These are phyloP conservation scores for Stenchaetothrips biformis DNA, from an alignment of 2,888 invertebrate genomes.

Conservation along the genomic window DNA sequence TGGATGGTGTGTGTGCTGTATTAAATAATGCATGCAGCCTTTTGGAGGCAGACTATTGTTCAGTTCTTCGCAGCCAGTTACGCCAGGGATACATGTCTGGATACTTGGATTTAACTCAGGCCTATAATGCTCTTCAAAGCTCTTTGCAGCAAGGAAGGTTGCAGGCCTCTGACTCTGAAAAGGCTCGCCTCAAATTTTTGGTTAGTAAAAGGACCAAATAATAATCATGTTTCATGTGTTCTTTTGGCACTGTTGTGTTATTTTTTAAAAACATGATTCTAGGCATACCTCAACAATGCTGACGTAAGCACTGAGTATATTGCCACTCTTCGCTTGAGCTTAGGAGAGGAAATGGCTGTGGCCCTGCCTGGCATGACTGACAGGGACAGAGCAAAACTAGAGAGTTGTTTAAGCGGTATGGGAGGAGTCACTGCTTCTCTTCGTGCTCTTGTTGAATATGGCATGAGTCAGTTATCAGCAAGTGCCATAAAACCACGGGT, in stretches of 20 bases:
- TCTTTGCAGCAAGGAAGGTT: conserved; percentile 76
- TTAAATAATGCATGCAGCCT: conserved; percentile 87
- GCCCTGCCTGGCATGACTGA: conserved; percentile 57
- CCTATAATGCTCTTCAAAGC: conserved; percentile 77
- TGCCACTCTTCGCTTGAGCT: conserved; percentile 72
- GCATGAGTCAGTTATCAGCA: conserved; percentile 70
- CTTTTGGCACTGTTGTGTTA: neutral
- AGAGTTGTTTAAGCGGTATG: conserved; percentile 62
- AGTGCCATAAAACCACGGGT: conserved; percentile 79
- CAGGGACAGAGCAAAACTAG: conserved; percentile 65
- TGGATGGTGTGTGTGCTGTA: conserved; percentile 94
- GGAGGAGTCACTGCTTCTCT: conserved; percentile 55
- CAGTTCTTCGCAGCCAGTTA: conserved; percentile 65
- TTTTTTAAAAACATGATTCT: conserved; percentile 37
- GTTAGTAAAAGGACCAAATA: conserved; percentile 48
- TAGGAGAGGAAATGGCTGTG: conserved; percentile 64
- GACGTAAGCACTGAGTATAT: conserved; percentile 88
- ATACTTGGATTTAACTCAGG: conserved; percentile 71
- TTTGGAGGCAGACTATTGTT: conserved; percentile 78
- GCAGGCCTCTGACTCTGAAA: conserved; percentile 72
- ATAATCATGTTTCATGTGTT: neutral
- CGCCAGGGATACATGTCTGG: conserved; percentile 75
- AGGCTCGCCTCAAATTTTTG: conserved; percentile 68
- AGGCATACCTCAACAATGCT: conserved; percentile 84
- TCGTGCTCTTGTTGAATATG: conserved; percentile 68